phyloP scores from a whole-genome alignment of 2,797 vertebrate genomes.

The Lacerta viridis region DNA sequence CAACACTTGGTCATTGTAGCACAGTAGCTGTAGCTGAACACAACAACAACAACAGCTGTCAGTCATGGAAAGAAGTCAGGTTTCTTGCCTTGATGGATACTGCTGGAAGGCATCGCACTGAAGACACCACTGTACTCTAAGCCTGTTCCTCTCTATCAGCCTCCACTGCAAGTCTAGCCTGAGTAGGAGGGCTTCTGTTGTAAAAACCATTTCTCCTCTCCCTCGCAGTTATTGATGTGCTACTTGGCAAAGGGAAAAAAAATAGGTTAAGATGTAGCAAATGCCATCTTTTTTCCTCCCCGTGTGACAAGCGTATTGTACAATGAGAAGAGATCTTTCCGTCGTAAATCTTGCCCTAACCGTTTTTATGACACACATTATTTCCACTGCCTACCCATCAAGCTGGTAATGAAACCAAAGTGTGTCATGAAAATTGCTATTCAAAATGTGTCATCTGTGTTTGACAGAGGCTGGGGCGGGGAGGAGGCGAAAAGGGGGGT shows the following conservation, averaged over 20 bases:
- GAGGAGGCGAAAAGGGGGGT: neutral
- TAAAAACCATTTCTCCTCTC: neutral
- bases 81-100: neutral
- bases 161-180: accelerated
- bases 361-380: conserved; percentile 63
- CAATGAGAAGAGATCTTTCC: conserved; percentile 45
- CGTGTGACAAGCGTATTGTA: conserved; percentile 7
- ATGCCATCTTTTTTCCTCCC: conserved; percentile 29
- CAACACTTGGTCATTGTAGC: no score
- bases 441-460: conserved; percentile 48
- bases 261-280: conserved; percentile 56
- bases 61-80: neutral
- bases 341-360: conserved; percentile 65
- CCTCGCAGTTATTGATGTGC: conserved; percentile 19
- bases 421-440: conserved; percentile 50
- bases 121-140: neutral
- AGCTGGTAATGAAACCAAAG: conserved; percentile 64
- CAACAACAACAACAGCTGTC: no score
- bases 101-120: neutral
- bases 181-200: conserved; percentile 14
- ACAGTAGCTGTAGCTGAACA: neutral
- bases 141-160: neutral
- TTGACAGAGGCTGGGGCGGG: conserved; percentile 1
- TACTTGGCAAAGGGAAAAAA: accelerated
- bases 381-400: conserved; percentile 61